phyloP scores from a whole-genome alignment of 2,797 vertebrate species.

The Lithobates pipiens region DNA sequence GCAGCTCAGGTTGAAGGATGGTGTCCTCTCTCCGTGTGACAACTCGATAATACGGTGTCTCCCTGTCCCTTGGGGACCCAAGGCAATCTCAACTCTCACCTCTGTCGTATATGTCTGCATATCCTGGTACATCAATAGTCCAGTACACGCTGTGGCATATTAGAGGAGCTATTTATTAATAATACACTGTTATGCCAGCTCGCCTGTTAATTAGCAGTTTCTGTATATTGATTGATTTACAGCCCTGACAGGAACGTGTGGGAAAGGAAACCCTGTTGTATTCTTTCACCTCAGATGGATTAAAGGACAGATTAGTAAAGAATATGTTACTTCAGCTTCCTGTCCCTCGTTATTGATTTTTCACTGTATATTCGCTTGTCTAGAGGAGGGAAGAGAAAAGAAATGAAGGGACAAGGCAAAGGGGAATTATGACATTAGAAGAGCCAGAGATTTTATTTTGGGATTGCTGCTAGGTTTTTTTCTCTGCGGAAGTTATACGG shows the following conservation, averaged over 20 bases:
- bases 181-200: slow-evolving; percentile 18
- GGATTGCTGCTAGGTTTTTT: not conserved
- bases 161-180: slow-evolving; percentile 42
- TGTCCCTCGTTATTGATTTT: slow-evolving; percentile 51
- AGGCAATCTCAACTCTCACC: slow-evolving; percentile 32
- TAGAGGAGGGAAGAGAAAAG: slow-evolving; percentile 13
- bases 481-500: not conserved
- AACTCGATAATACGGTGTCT: slow-evolving; percentile 41
- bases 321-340: slow-evolving; percentile 41
- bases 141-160: slow-evolving; percentile 3
- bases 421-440: not conserved
- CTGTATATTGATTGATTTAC: slow-evolving; percentile 54
- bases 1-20: slow-evolving; percentile 48
- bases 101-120: slow-evolving; percentile 20
- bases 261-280: slow-evolving; percentile 23
- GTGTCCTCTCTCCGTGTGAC: slow-evolving; percentile 44
- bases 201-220: slow-evolving; percentile 50
- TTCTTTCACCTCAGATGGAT: slow-evolving; percentile 55
- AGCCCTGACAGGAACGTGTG: slow-evolving; percentile 43
- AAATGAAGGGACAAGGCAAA: not conserved
- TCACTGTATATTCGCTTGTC: slow-evolving; percentile 47
- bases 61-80: slow-evolving; percentile 21
- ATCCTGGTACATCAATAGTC: not conserved
- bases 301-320: slow-evolving; percentile 58
- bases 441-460: too few relatives aligned